Evolutionary conservation across 2,797 vertebrate genomes (phyloP).

Genomic region (Syndactyla subalaris): DNA sequence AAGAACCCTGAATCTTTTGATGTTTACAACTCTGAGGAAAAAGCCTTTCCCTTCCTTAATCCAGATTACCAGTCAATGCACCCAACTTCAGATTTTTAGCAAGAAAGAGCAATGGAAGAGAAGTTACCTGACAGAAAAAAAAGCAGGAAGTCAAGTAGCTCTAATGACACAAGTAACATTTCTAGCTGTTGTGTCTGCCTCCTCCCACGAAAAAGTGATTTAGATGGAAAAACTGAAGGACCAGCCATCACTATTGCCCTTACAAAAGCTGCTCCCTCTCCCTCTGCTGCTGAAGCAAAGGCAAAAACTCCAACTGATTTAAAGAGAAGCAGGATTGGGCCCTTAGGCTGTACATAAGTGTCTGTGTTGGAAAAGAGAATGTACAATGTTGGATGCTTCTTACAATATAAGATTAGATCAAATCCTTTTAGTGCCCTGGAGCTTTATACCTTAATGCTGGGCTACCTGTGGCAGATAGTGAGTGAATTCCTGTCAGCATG

Average conservation of each 20-base stretch:
- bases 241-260: not conserved
- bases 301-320: constrained; percentile 32
- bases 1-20: not conserved
- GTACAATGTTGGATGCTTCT: constrained; percentile 39
- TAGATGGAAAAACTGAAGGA: not conserved
- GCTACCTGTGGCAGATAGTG: constrained; percentile 54
- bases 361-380: constrained; percentile 40
- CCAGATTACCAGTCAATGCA: not conserved
- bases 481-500: constrained; percentile 53
- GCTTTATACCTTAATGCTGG: constrained; percentile 52
- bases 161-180: not conserved
- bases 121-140: not conserved
- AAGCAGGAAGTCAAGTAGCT: not conserved
- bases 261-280: not conserved
- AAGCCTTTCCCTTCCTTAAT: constrained; percentile 5
- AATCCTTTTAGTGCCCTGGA: constrained; percentile 61
- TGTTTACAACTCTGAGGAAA: not conserved
- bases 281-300: not conserved
- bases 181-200: not conserved
- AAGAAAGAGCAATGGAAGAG: not conserved
- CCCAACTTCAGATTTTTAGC: not conserved
- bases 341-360: constrained; percentile 63
- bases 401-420: constrained; percentile 64
- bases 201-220: not conserved
- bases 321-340: constrained; percentile 48